These are phyloP conservation scores for Mesaphorura yosii DNA, from an alignment of 1,140 invertebrate genomes.

Conservation along the genomic window DNA sequence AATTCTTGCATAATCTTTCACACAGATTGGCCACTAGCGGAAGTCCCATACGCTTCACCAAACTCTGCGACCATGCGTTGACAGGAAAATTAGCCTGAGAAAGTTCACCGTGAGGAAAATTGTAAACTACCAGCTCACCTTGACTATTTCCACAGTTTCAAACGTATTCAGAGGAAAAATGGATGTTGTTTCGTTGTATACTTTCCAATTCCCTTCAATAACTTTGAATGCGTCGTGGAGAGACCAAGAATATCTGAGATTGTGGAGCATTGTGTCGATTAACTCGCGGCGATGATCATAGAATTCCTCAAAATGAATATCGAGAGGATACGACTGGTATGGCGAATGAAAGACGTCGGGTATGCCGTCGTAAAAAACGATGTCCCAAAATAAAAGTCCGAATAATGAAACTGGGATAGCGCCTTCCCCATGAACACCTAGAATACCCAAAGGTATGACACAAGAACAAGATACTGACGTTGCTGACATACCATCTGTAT, in stretches of 20 bases:
- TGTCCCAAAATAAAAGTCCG: constrained; percentile 61
- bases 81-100: too few species aligned
- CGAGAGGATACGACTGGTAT: constrained; percentile 56
- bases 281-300: constrained; percentile 45
- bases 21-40: constrained; percentile 47
- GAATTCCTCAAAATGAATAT: constrained; percentile 53
- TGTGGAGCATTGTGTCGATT: constrained; percentile 45
- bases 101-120: too few species aligned
- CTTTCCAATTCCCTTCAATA: constrained; percentile 39
- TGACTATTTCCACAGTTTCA: constrained; percentile 37
- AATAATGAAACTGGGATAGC: constrained; percentile 51
- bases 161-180: constrained; percentile 45
- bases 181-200: constrained; percentile 36
- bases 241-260: constrained; percentile 35
- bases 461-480: background rate
- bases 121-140: constrained; percentile 35
- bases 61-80: constrained; percentile 38
- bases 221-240: constrained; percentile 37
- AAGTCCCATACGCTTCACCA: constrained; percentile 47
- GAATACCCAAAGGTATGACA: constrained; percentile 9
- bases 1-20: constrained; percentile 46
- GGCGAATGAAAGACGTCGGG: constrained; percentile 53
- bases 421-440: constrained; percentile 58
- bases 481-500: constrained; percentile 35
- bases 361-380: constrained; percentile 49